Evolutionary conservation across 2,888 invertebrate genomes (phyloP), one percentile per base, ranked within the genome.

Genomic region (Aspidiotus destructor): DNA sequence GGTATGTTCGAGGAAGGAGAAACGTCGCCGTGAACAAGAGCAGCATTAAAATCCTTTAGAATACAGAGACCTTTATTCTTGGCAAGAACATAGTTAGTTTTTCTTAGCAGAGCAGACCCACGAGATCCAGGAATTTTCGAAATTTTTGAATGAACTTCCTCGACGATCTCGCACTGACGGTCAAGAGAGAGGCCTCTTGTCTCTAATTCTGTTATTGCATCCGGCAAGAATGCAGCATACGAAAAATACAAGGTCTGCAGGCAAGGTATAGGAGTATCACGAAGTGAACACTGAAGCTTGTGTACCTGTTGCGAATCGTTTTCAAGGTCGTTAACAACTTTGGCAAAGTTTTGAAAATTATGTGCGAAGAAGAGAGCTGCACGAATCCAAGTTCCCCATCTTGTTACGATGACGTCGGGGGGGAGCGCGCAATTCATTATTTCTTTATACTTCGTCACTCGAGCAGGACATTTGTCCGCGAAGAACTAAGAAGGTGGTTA

Each of bases 141-240:
- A 55, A 55, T 55, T 55, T n/a, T 8, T n/a, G 16, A n/a, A 8
- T n/a, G 55, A 55, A 55, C 16, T 10, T 55, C 15, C 8, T 55
- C 16, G 9, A 55, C 8, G 10, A n/a, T 10, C 15, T 55, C 55
- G 15, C 9, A 15, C 15, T 55, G 55, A 10, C 10, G 10, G 15
- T 10, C 55, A n/a, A 55, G 55, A 8, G 55, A 55, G 15, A 55
- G 55, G 55, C 55, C 55, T 15, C 55, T 55, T 10, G 55, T 55
- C 55, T 55, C 55, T 10, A 55, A 15, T 8, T 15, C 10, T 8
- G n/a, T 48, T 48, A 48, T 48, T 11, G 11, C 48, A 10, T 48
- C 48, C 9, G 48, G 11, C 9, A 48, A 11, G 48, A 48, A 48
- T 10, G 48, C 9, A 10, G 11, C 9, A 48, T 48, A 48, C 48